phyloP scores from a whole-genome alignment of 2,888 invertebrate genomes.

The Colletes collaris region DNA sequence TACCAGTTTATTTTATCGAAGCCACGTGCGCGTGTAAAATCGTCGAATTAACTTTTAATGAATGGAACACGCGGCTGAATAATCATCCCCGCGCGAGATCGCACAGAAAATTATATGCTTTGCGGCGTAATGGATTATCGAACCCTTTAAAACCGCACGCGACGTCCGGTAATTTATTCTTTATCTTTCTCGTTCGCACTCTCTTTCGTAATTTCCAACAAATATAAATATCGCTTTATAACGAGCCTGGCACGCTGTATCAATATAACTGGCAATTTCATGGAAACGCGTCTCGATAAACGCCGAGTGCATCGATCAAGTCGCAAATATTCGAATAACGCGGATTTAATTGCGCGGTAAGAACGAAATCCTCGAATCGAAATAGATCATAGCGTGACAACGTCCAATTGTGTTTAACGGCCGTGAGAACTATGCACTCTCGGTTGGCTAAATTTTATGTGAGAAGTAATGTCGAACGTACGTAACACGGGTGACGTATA shows the following conservation, averaged over 20 bases:
- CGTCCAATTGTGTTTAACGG: not conserved
- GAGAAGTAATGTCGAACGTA: conserved; percentile 6
- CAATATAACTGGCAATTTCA: not conserved
- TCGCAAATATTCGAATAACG: not conserved
- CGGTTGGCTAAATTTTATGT: conserved; percentile 12
- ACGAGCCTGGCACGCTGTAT: not conserved
- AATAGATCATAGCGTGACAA: not conserved
- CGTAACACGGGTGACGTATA: conserved; percentile 18
- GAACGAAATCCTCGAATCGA: not conserved
- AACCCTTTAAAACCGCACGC: not conserved
- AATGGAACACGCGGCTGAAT: not conserved
- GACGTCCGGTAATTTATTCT: not conserved
- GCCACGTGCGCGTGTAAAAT: not conserved
- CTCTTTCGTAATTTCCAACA: not conserved
- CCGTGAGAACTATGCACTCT: not conserved
- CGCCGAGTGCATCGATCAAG: not conserved
- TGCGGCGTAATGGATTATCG: not conserved
- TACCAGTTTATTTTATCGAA: not conserved
- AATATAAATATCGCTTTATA: not conserved
- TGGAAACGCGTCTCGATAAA: not conserved
- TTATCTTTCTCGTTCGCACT: not conserved
- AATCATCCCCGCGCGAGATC: not conserved
- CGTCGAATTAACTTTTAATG: conserved; percentile 19
- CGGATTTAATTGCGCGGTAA: not conserved
- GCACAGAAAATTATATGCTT: not conserved